Conservation (phyloP, 2,888 invertebrate genomes). For the Alitta virens region DNA sequence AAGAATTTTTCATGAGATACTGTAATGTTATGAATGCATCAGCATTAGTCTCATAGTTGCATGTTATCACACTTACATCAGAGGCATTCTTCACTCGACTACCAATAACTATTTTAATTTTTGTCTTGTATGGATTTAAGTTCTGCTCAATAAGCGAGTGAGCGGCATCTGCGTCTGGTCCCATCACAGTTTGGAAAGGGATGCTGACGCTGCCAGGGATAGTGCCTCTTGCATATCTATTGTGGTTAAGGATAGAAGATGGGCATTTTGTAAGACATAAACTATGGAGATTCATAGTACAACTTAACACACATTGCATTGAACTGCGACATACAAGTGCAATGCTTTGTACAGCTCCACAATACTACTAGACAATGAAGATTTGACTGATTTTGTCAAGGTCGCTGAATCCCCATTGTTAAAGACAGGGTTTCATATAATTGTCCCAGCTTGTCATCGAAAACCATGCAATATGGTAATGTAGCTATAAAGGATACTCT, state of each 20-base stretch:
- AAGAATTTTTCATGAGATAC: not conserved
- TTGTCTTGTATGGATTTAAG: conserved; percentile 65
- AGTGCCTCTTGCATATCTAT: conserved; percentile 75
- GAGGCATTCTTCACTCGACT: conserved; percentile 69
- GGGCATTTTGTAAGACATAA: too few relatives aligned
- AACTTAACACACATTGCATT: too few relatives aligned
- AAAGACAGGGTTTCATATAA: too few relatives aligned
- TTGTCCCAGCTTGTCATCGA: too few relatives aligned
- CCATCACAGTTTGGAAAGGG: conserved; percentile 72
- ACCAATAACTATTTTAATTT: conserved; percentile 76
- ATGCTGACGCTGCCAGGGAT: conserved; percentile 83
- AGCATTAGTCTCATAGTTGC: too few relatives aligned
- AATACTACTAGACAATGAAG: too few relatives aligned
- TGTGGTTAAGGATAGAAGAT: conserved; percentile 16
- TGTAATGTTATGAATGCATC: not conserved
- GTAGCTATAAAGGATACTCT: conserved; percentile 68
- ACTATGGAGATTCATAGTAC: too few relatives aligned
- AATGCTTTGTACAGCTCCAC: not conserved
- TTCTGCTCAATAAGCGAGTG: conserved; percentile 61
- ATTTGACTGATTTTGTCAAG: too few relatives aligned
- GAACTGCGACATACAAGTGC: not conserved
- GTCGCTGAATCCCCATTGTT: too few relatives aligned
- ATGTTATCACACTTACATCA: conserved; percentile 51
- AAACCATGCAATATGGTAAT: too few relatives aligned
- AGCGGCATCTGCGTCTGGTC: conserved; percentile 69